A percentile compares a stretch with the other conserved stretches of the same genome.
phyloP scores from a whole-genome alignment of 1,140 invertebrate genomes.

The Magallana angulata region DNA sequence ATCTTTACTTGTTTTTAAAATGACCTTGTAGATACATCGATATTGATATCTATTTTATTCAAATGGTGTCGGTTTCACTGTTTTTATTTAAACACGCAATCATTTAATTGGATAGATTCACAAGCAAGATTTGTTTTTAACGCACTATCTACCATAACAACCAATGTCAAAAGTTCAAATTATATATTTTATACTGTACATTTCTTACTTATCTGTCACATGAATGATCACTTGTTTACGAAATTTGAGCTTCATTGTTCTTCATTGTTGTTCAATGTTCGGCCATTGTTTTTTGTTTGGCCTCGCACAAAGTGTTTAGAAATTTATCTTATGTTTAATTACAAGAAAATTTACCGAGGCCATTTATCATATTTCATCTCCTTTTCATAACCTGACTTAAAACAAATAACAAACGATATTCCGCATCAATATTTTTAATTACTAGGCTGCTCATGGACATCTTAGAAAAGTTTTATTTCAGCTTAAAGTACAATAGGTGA shows the following conservation, averaged over 20 bases:
- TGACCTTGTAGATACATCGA: no score
- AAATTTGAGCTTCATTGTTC: not conserved
- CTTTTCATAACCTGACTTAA: not conserved
- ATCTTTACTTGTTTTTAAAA: no score
- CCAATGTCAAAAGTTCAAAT: no score
- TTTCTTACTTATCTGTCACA: not conserved
- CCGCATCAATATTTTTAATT: not conserved
- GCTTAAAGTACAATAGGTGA: no score
- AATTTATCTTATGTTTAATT: not conserved
- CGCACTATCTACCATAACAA: no score
- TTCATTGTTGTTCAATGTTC: not conserved
- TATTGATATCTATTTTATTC: no score
- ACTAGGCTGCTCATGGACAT: no score
- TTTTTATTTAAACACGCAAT: no score
- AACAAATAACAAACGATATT: not conserved
- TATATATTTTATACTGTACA: not conserved
- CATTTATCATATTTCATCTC: not conserved
- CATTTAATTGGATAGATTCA: no score
- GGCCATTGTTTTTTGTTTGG: not conserved
- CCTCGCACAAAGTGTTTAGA: not conserved
- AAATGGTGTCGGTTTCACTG: no score
- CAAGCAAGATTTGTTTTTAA: no score
- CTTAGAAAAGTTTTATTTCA: no score
- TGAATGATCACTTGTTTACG: slow-evolving; percentile 4
- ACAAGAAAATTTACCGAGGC: not conserved